Evolutionary conservation across 2,797 vertebrate species (phyloP).

Genomic region (Labroides dimidiatus): DNA sequence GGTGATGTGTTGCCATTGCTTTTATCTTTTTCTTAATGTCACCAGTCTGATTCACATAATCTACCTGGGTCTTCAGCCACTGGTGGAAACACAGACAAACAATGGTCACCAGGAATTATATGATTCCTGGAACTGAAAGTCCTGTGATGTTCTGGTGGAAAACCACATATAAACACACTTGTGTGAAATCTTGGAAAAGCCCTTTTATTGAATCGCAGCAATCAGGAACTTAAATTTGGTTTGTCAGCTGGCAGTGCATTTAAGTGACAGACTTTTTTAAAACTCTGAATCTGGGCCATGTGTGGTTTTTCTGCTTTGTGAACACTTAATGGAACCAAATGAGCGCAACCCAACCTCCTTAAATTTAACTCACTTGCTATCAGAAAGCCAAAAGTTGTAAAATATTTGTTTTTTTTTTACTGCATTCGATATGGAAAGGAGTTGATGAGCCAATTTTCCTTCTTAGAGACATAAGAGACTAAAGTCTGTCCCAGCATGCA

Average conservation of each 20-base stretch:
- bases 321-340: slow-evolving; percentile 61
- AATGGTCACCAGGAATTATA: no score
- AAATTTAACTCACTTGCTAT: slow-evolving; percentile 15
- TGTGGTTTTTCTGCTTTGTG: slow-evolving; percentile 56
- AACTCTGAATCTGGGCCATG: slow-evolving; percentile 38
- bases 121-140: no score
- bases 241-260: slow-evolving; percentile 61
- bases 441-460: slow-evolving; percentile 16
- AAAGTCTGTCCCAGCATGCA: slow-evolving; percentile 12
- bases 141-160: no score
- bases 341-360: slow-evolving; percentile 37
- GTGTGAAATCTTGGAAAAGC: slow-evolving; percentile 60
- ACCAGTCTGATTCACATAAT: no score
- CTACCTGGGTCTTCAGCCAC: no score
- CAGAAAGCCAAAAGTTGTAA: slow-evolving; percentile 25
- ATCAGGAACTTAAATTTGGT: slow-evolving; percentile 61
- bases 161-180: slow-evolving; percentile 41
- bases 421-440: slow-evolving; percentile 13
- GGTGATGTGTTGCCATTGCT: no score
- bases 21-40: no score
- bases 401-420: slow-evolving; percentile 1
- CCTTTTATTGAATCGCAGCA: slow-evolving; percentile 24
- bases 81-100: no score
- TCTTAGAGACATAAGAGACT: not conserved
- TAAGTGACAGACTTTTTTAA: slow-evolving; percentile 38